These are phyloP conservation scores for Onthophagus sagittarius DNA, from an alignment of 2,888 invertebrate genomes.

Conservation along the genomic window DNA sequence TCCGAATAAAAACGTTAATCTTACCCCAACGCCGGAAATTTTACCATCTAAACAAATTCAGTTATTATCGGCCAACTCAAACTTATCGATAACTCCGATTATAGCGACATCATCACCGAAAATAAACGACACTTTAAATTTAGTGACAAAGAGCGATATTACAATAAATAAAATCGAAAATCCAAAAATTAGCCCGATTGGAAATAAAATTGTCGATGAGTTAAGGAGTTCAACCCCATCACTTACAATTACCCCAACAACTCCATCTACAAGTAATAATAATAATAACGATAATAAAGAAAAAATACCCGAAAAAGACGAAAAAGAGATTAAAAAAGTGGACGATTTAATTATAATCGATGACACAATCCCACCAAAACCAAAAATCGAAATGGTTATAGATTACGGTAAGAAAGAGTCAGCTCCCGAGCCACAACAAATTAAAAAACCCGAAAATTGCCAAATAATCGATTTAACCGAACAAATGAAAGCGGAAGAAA, in stretches of 20 bases:
- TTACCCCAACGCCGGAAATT: conserved; percentile 12
- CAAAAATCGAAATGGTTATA: background rate
- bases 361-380: conserved; percentile 11
- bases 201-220: background rate
- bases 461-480: conserved; percentile 43
- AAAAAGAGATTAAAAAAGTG: background rate
- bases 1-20: conserved; percentile 13
- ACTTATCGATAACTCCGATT: conserved; percentile 32
- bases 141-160: conserved; percentile 28
- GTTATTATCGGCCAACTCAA: conserved; percentile 27
- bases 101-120: conserved; percentile 3
- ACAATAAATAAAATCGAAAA: conserved; percentile 32
- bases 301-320: background rate
- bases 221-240: conserved; percentile 4
- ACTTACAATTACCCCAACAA: conserved; percentile 19
- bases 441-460: conserved; percentile 28
- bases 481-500: conserved; percentile 22
- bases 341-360: conserved; percentile 14
- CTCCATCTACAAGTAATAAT: conserved; percentile 1
- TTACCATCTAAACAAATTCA: conserved; percentile 27
- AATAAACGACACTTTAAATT: conserved; percentile 14
- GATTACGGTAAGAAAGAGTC: background rate
- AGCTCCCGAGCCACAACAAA: conserved; percentile 18
- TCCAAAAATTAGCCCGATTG: conserved; percentile 12
- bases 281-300: background rate